These are phyloP conservation scores for Drosophila mayri DNA, from an alignment of 1,140 invertebrate species.

Conservation along the genomic window DNA sequence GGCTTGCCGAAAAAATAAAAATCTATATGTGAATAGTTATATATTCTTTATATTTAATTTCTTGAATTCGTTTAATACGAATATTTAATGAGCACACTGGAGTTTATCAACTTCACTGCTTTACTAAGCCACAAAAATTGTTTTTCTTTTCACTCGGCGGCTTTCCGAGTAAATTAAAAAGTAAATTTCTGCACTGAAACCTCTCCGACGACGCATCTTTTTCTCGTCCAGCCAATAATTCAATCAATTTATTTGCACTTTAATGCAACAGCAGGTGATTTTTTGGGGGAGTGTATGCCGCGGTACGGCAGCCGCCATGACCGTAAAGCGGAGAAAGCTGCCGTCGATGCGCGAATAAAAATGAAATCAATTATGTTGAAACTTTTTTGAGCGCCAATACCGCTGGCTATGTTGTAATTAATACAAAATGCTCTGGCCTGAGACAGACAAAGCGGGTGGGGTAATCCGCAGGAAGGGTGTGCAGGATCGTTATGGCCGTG, in stretches of 20 bases:
- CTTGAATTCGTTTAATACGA: accelerated
- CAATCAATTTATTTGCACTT: constrained; percentile 70
- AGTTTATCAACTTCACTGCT: neutral
- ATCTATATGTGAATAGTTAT: too few species aligned
- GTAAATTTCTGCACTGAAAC: constrained; percentile 33
- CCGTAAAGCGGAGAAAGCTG: constrained; percentile 35
- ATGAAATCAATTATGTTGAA: constrained; percentile 78
- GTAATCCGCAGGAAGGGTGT: constrained; percentile 1
- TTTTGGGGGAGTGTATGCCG: constrained; percentile 1
- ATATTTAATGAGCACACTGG: neutral
- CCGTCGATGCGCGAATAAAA: constrained; percentile 58
- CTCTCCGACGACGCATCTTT: constrained; percentile 25
- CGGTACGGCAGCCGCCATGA: constrained; percentile 11
- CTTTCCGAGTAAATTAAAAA: constrained; percentile 62
- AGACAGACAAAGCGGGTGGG: constrained; percentile 5
- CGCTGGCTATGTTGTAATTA: constrained; percentile 76
- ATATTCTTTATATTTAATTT: neutral
- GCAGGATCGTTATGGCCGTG: constrained; percentile 42
- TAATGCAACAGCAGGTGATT: constrained; percentile 40
- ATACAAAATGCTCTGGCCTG: constrained; percentile 71
- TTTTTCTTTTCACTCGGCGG: constrained; percentile 26
- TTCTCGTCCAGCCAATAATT: constrained; percentile 58
- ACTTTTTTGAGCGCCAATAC: constrained; percentile 66
- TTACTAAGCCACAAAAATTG: constrained; percentile 25
- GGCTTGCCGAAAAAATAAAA: too few species aligned